phyloP scores from a whole-genome alignment of 2,797 vertebrate genomes.

The Anguilla anguilla region DNA sequence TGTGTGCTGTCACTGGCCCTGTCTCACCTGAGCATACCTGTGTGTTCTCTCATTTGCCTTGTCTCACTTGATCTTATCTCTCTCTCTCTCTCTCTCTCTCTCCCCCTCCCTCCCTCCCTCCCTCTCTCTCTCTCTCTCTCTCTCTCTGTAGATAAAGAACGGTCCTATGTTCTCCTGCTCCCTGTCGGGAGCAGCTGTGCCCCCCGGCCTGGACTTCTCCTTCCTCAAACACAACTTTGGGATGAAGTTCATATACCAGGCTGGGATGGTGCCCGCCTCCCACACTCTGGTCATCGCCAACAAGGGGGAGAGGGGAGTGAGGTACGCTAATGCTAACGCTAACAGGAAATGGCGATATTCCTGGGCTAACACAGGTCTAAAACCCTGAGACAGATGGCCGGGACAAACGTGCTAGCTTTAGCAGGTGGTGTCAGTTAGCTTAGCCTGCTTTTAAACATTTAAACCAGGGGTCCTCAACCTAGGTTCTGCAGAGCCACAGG shows the following conservation, averaged over 20 bases:
- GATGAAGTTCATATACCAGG: constrained; percentile 72
- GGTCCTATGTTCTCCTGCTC: constrained; percentile 71
- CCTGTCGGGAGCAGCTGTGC: constrained; percentile 68
- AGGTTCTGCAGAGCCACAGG: not conserved
- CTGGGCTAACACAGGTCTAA: not conserved
- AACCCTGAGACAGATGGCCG: not conserved
- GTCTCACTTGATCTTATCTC: not conserved
- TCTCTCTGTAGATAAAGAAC: constrained; percentile 73
- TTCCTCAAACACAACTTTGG: constrained; percentile 84
- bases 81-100: not conserved
- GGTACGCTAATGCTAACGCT: constrained; percentile 56
- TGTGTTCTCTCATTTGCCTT: not conserved
- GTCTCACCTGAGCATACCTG: constrained; percentile 40
- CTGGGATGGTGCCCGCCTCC: constrained; percentile 71
- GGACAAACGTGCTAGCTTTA: not conserved
- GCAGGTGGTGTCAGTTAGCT: not conserved
- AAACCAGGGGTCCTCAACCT: not conserved
- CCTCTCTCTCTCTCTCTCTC: not conserved
- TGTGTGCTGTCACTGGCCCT: not conserved
- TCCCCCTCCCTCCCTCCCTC: not conserved
- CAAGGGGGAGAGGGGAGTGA: constrained; percentile 69
- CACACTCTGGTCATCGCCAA: constrained; percentile 77
- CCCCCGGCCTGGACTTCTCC: constrained; percentile 79
- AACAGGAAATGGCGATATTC: not conserved
- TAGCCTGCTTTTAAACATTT: not conserved